A percentile compares a stretch with the other conserved stretches of the same genome.
Evolutionary conservation across 2,113 vertebrate genomes (phyloP).

Genomic region (Protobothrops flavoviridis): DNA sequence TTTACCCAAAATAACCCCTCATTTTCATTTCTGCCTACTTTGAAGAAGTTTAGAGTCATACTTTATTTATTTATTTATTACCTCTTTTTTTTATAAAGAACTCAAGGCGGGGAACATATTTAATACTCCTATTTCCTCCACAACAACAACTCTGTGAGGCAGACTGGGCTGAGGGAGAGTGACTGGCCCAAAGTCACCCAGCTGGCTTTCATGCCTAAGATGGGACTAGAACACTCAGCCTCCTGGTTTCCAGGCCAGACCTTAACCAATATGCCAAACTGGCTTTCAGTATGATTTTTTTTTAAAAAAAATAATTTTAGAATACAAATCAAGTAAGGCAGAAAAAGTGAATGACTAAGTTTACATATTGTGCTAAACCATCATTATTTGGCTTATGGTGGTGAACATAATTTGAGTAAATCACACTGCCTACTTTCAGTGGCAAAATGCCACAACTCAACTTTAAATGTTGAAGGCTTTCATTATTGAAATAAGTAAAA

Average conservation of each 20-base stretch:
- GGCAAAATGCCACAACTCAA: too few species aligned
- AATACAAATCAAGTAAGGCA: not conserved
- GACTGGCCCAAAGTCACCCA: too few species aligned
- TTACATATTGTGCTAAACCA: not conserved
- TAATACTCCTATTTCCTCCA: not conserved
- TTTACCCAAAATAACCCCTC: not conserved
- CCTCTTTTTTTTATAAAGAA: not conserved
- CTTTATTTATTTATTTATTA: not conserved
- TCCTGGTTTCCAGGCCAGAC: too few species aligned
- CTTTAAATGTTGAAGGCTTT: too few species aligned
- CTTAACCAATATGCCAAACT: not conserved
- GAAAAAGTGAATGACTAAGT: not conserved
- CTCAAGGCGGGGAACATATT: not conserved
- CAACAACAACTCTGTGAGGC: too few species aligned
- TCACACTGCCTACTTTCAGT: too few species aligned
- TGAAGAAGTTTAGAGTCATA: not conserved
- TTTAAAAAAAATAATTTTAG: not conserved
- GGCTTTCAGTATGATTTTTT: not conserved
- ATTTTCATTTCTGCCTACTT: not conserved
- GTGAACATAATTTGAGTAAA: too few species aligned
- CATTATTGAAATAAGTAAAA: too few species aligned
- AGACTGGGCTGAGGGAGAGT: too few species aligned
- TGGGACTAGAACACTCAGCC: too few species aligned
- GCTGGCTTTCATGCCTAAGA: too few species aligned
- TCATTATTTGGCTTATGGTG: too few species aligned